Percentiles rank a stretch among this genome's conserved stretches.
These are phyloP conservation scores for Oligia latruncula DNA, from an alignment of 2,888 invertebrate genomes.

Conservation along the genomic window DNA sequence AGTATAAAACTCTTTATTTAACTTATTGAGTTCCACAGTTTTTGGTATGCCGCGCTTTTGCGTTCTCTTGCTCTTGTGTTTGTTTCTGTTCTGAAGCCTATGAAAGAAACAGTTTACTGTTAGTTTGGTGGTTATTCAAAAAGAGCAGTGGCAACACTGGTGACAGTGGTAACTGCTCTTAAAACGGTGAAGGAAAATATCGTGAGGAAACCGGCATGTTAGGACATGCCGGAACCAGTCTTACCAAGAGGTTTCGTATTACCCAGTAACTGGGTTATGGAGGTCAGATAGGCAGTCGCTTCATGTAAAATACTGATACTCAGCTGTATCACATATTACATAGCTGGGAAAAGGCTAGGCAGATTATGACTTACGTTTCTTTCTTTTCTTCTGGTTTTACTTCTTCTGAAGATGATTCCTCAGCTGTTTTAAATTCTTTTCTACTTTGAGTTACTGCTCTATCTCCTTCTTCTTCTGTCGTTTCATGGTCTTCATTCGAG, in stretches of 20 bases:
- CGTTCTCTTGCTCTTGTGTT: background rate
- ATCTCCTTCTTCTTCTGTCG: background rate
- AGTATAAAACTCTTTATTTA: conserved; percentile 81
- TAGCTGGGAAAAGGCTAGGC: too few relatives aligned
- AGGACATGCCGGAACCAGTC: too few relatives aligned
- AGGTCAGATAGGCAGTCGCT: too few relatives aligned
- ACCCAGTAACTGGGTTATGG: too few relatives aligned
- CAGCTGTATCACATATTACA: too few relatives aligned
- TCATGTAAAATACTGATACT: too few relatives aligned
- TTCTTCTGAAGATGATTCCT: background rate
- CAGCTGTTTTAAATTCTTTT: background rate
- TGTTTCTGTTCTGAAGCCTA: background rate
- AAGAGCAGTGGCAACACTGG: too few relatives aligned
- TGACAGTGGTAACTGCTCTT: too few relatives aligned
- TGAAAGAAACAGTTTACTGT: background rate
- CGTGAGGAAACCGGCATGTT: too few relatives aligned
- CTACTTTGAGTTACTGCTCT: background rate
- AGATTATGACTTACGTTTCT: background rate
- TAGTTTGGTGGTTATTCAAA: too few relatives aligned
- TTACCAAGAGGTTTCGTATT: too few relatives aligned
- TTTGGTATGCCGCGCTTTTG: conserved; percentile 44
- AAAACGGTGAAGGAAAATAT: too few relatives aligned
- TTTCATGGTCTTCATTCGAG: background rate
- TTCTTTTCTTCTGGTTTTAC: background rate
- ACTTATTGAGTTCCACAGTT: conserved; percentile 72